A percentile compares a stretch with the other conserved stretches of the same genome.
Conservation (phyloP, 2,888 invertebrate genomes). For the Zeuzera pyrina region DNA sequence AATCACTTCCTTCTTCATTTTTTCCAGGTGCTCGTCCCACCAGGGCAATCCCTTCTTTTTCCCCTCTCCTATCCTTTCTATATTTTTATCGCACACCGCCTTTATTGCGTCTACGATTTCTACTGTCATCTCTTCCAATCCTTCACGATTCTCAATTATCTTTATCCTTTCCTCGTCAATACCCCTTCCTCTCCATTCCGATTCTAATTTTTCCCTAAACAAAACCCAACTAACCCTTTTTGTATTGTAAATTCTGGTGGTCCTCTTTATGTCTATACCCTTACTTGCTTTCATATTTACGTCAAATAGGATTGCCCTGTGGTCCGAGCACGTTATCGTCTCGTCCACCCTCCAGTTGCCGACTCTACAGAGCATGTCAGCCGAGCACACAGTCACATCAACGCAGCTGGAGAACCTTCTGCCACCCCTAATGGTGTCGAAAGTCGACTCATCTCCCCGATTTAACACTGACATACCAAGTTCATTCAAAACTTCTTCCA, state of each 20-base stretch:
- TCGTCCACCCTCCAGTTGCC: slow-evolving; percentile 13
- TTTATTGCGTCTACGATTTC: background rate
- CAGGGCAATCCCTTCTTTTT: too few species aligned
- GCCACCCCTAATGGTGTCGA: slow-evolving; percentile 8
- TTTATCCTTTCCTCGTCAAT: too few species aligned
- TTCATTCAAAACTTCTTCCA: slow-evolving; percentile 11
- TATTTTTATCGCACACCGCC: background rate
- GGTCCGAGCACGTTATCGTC: slow-evolving; percentile 15
- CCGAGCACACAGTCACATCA: too few species aligned
- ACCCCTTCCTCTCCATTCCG: too few species aligned
- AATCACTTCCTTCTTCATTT: too few species aligned
- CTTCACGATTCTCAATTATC: too few species aligned
- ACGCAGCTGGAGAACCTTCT: too few species aligned
- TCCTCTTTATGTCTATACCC: background rate
- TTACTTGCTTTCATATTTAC: slow-evolving; percentile 3
- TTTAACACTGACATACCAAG: slow-evolving; percentile 15
- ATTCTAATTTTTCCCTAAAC: too few species aligned
- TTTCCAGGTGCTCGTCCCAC: too few species aligned
- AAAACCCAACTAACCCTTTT: slow-evolving; percentile 18
- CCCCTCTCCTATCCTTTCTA: background rate
- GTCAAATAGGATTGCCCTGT: slow-evolving; percentile 16
- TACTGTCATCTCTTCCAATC: background rate
- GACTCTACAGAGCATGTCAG: slow-evolving; percentile 11
- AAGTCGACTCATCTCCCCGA: slow-evolving; percentile 12
- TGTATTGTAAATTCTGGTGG: slow-evolving; percentile 14